Conservation (phyloP, 2,888 invertebrate genomes). For the Hemaris fuciformis region DNA sequence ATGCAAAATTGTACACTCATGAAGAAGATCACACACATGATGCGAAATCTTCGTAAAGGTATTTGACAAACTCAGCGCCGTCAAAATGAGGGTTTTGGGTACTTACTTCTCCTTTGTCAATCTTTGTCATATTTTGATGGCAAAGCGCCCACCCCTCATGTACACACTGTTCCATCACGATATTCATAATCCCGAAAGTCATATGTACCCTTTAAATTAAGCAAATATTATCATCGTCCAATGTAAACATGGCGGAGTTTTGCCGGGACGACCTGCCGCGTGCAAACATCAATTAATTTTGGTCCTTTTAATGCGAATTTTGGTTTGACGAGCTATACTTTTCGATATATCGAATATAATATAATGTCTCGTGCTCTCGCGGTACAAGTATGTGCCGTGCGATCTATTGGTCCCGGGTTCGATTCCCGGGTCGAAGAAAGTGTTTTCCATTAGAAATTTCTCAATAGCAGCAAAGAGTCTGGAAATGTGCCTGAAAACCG, state of each 20-base stretch:
- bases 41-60: not conserved
- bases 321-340: not conserved
- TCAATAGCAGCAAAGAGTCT: no score
- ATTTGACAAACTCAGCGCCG: no score
- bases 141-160: not conserved
- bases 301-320: conserved; percentile 1
- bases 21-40: not conserved
- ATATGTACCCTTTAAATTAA: conserved; percentile 25
- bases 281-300: conserved; percentile 2
- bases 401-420: no score
- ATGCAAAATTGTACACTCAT: not conserved
- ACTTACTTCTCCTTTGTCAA: not conserved
- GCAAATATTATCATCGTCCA: conserved; percentile 31
- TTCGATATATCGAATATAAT: no score
- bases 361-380: no score
- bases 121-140: not conserved
- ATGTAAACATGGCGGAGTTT: conserved; percentile 25
- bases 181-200: conserved; percentile 20
- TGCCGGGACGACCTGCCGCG: not conserved
- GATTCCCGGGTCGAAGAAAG: no score
- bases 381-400: no score
- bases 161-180: not conserved
- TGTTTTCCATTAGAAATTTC: no score
- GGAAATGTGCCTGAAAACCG: no score
- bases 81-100: not conserved